Conservation (phyloP, 2,113 vertebrate genomes). For the Drymodes brunneopygia region DNA sequence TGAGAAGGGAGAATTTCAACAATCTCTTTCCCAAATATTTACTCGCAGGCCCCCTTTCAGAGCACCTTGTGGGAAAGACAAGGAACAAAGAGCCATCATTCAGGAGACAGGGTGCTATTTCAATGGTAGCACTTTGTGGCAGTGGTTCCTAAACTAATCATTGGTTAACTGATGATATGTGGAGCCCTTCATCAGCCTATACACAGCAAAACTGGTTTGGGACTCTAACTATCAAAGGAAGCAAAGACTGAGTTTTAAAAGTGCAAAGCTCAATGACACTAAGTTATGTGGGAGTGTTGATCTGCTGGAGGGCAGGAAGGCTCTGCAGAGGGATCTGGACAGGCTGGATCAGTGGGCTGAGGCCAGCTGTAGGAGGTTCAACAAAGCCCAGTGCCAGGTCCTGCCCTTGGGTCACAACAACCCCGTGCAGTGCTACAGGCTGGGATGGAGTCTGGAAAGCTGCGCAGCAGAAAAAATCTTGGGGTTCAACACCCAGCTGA, state of each 20-base stretch:
- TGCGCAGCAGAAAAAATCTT: not conserved
- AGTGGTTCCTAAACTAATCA: not conserved
- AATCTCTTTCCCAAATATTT: not conserved
- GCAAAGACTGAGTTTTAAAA: not conserved
- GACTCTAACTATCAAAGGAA: not conserved
- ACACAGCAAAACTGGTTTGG: not conserved
- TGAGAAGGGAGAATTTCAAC: not conserved
- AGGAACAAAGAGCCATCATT: not conserved
- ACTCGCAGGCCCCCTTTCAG: not conserved
- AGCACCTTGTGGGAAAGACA: not conserved
- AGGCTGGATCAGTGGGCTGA: not conserved
- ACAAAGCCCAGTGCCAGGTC: not conserved
- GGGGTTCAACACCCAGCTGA: not conserved
- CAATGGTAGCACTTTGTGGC: not conserved
- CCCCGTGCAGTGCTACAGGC: fast-evolving
- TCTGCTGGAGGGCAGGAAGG: not conserved
- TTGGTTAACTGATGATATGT: not conserved
- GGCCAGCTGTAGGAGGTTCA: not conserved
- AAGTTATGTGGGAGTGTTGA: not conserved
- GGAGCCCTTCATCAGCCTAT: not conserved
- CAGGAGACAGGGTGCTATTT: not conserved
- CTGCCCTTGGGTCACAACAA: not conserved
- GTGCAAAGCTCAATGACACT: not conserved
- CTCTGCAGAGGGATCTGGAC: not conserved
- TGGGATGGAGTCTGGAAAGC: too few species aligned